Base-by-base conservation (phyloP, 2,113 vertebrate genomes). In the Orientallactaga bullata region DNA sequence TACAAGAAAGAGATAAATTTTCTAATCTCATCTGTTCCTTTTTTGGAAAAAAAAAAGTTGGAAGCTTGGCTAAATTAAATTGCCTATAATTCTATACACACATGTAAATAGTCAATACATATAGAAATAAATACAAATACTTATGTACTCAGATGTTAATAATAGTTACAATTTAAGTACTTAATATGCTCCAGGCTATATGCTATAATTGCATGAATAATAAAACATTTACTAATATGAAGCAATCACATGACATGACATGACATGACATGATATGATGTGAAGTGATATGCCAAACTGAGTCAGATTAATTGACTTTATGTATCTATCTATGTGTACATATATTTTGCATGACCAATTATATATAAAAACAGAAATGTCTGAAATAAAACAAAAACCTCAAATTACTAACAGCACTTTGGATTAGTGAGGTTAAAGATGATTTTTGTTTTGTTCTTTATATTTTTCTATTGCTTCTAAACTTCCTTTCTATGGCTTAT, bases 361-460 rank as follows among this genome's bases (percentile, higher is more conserved):
- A 60, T 37, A 51, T 20, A 17, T 61, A 63, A 78, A 76, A 89
- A 81, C 20, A 73, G 17, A 39, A 61, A 65, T 51, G 17, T 42
- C 42, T 84, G 9, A 66, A 60, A 37, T 23, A 20, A 61, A 73
- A 74, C 68, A 81, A 66, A 39, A 42, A 47, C 55, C 63, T 15
- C 26, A 71, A 63, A 76, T 58, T 80, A 82, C 30, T 76, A 37
- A 73, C 20, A 58, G 68, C 5, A 78, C 3, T 73, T 88, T 82
- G 72, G 16, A 55, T 3, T 37, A 60, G 3, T 47, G 24, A 51
- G 58, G 51, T 91, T 66, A 69, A 39, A 69, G 28, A 30, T 66
- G 21, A 71, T 85, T 86, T 87, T 68, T 37, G 26, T 86, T 71
- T 86, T 88, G 24, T 35, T 88, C 58, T 73, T 84, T 51, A n/a